Conservation (phyloP, 2,797 vertebrate genomes). For the Okamejei kenojei region DNA sequence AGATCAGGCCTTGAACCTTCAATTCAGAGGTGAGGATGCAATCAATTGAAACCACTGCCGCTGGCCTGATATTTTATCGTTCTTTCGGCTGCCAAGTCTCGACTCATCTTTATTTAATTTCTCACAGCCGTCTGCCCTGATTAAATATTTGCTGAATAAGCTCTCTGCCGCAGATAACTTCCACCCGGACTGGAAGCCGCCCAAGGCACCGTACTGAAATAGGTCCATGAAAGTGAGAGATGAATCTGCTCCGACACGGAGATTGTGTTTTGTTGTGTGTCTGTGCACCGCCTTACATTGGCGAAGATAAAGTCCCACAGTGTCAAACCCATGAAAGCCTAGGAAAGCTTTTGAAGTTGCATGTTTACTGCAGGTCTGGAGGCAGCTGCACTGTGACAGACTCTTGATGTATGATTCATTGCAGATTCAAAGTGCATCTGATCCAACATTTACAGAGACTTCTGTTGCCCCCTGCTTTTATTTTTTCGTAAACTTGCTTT, state of each 20-base stretch:
- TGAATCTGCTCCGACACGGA: not conserved
- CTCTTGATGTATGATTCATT: slow-evolving; percentile 34
- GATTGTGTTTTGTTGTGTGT: not conserved
- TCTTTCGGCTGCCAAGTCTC: not conserved
- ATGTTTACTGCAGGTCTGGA: not conserved
- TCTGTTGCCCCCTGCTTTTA: not conserved
- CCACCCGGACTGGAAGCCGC: not conserved
- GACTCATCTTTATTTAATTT: not conserved
- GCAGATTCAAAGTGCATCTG: slow-evolving; percentile 21
- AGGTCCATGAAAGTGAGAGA: not conserved
- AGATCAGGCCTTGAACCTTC: not conserved
- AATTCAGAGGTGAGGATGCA: not conserved
- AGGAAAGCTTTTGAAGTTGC: not conserved
- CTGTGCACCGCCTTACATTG: not conserved
- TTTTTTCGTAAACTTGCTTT: not conserved
- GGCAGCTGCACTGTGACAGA: not conserved
- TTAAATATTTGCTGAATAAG: not conserved
- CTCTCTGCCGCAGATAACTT: not conserved
- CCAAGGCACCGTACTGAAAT: not conserved
- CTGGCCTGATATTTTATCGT: not conserved
- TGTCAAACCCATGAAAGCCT: not conserved
- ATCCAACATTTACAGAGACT: not conserved
- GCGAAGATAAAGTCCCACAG: not conserved
- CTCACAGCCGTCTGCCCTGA: not conserved
- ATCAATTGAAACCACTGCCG: not conserved